Conservation (phyloP, 2,113 vertebrate species). For the Polypterus senegalus region DNA sequence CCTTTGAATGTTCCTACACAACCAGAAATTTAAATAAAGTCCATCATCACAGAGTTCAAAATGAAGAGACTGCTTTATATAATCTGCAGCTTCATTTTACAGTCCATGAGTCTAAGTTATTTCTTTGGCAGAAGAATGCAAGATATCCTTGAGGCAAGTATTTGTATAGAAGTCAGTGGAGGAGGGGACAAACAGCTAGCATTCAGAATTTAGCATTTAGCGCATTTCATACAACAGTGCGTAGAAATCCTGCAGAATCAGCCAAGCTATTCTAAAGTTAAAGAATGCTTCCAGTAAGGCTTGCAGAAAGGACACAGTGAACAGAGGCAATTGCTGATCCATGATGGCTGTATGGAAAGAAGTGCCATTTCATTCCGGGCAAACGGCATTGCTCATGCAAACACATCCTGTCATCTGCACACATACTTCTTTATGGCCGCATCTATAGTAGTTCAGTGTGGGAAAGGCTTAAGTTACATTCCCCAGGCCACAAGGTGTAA, state of each 20-base stretch:
- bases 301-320: slow-evolving; percentile 31
- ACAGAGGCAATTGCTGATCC: slow-evolving; percentile 39
- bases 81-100: slow-evolving; percentile 27
- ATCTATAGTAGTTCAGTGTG: too few species aligned
- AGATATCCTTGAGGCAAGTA: slow-evolving; percentile 23
- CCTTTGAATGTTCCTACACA: too few species aligned
- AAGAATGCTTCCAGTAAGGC: slow-evolving; percentile 35
- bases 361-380: too few species aligned
- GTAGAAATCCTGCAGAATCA: slow-evolving; percentile 29
- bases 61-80: slow-evolving; percentile 17
- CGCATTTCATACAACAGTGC: slow-evolving; percentile 37
- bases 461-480: too few species aligned
- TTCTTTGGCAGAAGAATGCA: slow-evolving; percentile 26
- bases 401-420: too few species aligned
- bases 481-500: too few species aligned
- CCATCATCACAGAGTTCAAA: background rate
- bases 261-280: slow-evolving; percentile 38
- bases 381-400: too few species aligned
- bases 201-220: slow-evolving; percentile 42
- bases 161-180: slow-evolving; percentile 29
- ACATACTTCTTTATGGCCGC: too few species aligned
- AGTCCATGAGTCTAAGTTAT: slow-evolving; percentile 21
- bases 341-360: slow-evolving; percentile 36
- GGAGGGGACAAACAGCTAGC: slow-evolving; percentile 22
- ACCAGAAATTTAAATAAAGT: too few species aligned